phyloP scores from a whole-genome alignment of 2,797 vertebrate genomes.

The Decapterus maruadsi region DNA sequence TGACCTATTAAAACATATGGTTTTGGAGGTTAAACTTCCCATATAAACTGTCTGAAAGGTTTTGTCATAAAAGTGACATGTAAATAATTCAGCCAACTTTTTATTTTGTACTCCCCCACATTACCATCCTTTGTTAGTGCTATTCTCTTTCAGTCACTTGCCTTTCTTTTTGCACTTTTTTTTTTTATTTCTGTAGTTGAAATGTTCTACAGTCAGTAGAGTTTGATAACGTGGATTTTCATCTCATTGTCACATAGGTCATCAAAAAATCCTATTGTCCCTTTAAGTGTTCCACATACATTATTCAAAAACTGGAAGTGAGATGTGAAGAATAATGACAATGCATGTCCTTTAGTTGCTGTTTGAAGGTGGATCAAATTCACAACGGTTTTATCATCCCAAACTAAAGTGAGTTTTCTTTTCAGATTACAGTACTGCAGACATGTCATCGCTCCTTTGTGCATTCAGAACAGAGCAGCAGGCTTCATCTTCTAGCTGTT shows the following conservation, averaged over 20 bases:
- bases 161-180: background rate
- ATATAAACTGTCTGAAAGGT: no score
- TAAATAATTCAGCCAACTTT: background rate
- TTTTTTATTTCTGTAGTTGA: background rate
- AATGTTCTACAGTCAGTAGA: background rate
- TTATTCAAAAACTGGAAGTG: conserved; percentile 9
- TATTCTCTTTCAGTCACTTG: background rate
- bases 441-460: conserved; percentile 40
- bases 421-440: conserved; percentile 34
- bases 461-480: conserved; percentile 62
- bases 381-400: conserved; percentile 19
- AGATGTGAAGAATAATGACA: conserved; percentile 5
- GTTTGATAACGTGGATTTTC: background rate
- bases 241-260: background rate
- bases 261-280: background rate
- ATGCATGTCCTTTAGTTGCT: conserved; percentile 4
- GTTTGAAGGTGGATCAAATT: conserved; percentile 16
- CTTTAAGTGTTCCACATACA: conserved; percentile 3
- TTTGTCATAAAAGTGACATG: background rate
- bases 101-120: conserved; percentile 3
- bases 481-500: conserved; percentile 47
- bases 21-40: no score
- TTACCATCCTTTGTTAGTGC: conserved; percentile 6
- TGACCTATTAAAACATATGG: no score
- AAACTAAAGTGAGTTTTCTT: conserved; percentile 32